phyloP scores from a whole-genome alignment of 1,140 invertebrate species.

The Drosophila arizonae region DNA sequence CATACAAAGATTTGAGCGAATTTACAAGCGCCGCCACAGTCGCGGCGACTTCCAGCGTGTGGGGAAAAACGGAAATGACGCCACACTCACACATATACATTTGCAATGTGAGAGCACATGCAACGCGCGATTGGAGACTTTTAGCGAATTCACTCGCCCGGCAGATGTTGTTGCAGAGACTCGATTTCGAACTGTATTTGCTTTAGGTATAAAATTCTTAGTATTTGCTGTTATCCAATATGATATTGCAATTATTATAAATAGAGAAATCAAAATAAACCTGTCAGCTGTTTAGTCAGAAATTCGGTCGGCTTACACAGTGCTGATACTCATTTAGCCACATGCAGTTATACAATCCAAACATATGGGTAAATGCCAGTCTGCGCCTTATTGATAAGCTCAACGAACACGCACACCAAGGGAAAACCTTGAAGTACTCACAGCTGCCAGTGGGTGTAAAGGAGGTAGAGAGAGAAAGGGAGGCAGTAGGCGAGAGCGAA shows the following conservation, averaged over 20 bases:
- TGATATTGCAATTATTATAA: background rate
- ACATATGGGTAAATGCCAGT: slow-evolving; percentile 40
- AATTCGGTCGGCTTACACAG: slow-evolving; percentile 16
- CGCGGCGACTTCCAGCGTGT: slow-evolving; percentile 53
- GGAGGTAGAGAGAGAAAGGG: background rate
- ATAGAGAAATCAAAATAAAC: slow-evolving; percentile 4
- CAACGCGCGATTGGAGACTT: slow-evolving; percentile 64
- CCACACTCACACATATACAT: slow-evolving; percentile 41
- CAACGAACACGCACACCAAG: slow-evolving; percentile 13
- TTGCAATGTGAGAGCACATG: slow-evolving; percentile 46
- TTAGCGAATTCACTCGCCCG: slow-evolving; percentile 64
- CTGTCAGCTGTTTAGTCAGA: slow-evolving; percentile 40
- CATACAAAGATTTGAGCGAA: slow-evolving; percentile 26
- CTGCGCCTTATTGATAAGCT: slow-evolving; percentile 40
- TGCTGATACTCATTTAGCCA: slow-evolving; percentile 28
- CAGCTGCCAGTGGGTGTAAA: slow-evolving; percentile 34
- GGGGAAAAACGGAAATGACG: slow-evolving; percentile 78
- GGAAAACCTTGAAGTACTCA: slow-evolving; percentile 33
- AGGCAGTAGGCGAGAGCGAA: background rate
- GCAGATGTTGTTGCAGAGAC: slow-evolving; percentile 39
- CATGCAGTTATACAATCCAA: slow-evolving; percentile 49
- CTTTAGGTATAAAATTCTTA: slow-evolving; percentile 21
- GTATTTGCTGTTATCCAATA: slow-evolving; percentile 24
- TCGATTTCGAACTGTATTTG: slow-evolving; percentile 12
- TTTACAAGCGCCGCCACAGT: slow-evolving; percentile 31